phyloP scores from a whole-genome alignment of 37 sponge, comb jelly and placozoan species.

The Diacarnus erythraeanus region DNA sequence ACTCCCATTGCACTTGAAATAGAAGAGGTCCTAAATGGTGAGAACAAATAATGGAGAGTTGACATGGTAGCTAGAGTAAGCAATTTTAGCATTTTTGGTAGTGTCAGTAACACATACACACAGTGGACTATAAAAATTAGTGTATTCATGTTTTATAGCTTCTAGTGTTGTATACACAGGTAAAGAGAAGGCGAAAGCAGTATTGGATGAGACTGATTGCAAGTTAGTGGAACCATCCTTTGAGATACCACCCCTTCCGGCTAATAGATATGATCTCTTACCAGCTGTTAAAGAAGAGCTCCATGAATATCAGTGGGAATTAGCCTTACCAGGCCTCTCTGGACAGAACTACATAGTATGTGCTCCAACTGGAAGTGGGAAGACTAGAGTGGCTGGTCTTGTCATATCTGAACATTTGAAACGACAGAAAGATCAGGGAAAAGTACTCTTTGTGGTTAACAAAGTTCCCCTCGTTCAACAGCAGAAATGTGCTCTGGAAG shows the following conservation, averaged over 20 bases:
- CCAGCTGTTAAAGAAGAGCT: not conserved
- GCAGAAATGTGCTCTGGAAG: slow-evolving; percentile 49
- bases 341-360: slow-evolving; percentile 72
- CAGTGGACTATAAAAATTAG: too few relatives aligned
- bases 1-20: not conserved
- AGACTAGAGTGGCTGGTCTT: slow-evolving; percentile 63
- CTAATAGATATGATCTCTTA: not conserved
- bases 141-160: too few relatives aligned
- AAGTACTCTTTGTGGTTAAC: slow-evolving; percentile 56
- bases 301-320: slow-evolving; percentile 58
- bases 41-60: too few relatives aligned
- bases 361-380: slow-evolving; percentile 78
- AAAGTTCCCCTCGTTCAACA: slow-evolving; percentile 61
- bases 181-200: too few relatives aligned
- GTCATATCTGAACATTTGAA: slow-evolving; percentile 56
- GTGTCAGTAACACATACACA: too few relatives aligned
- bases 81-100: too few relatives aligned
- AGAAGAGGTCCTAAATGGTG: not conserved
- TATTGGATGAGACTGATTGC: too few relatives aligned
- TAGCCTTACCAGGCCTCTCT: slow-evolving; percentile 61
- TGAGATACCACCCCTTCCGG: too few relatives aligned
- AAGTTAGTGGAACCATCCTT: too few relatives aligned
- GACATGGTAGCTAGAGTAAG: too few relatives aligned
- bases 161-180: too few relatives aligned
- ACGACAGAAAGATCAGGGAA: slow-evolving; percentile 10